Conservation (phyloP, 2,113 vertebrate genomes). For the Hippocampus comes region DNA sequence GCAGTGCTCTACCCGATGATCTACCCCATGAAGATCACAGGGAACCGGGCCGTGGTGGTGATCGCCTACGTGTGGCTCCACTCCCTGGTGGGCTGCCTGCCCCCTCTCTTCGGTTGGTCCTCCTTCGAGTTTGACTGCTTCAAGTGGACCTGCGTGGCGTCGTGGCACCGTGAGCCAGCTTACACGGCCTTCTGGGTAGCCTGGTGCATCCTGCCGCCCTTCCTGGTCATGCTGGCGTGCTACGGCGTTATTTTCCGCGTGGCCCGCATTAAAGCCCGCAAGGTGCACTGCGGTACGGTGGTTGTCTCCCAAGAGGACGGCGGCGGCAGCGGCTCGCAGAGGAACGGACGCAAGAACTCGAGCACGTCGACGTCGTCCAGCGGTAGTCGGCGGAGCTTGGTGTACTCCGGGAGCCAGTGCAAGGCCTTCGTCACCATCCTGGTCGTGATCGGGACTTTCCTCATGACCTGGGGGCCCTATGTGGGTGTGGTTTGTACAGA, state of each 20-base stretch:
- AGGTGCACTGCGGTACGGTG: constrained; percentile 89
- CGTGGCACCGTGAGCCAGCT: constrained; percentile 85
- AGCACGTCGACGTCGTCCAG: constrained; percentile 90
- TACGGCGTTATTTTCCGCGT: constrained; percentile 95
- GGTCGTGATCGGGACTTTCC: constrained; percentile 91
- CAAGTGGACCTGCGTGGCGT: constrained; percentile 95
- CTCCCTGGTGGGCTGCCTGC: constrained; percentile 89
- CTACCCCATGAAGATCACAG: constrained; percentile 98
- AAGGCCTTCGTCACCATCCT: constrained; percentile 94
- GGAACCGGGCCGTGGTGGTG: constrained; percentile 87
- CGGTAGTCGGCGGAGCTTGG: constrained; percentile 83
- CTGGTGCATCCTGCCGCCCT: constrained; percentile 88
- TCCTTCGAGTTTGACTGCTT: constrained; percentile 92
- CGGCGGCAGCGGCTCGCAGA: constrained; percentile 50
- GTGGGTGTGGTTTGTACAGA: constrained; percentile 87
- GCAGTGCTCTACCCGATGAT: constrained; percentile 98
- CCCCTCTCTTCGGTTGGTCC: constrained; percentile 94
- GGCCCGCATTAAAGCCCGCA: constrained; percentile 92
- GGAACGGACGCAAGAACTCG: constrained; percentile 87
- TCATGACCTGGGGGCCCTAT: constrained; percentile 93
- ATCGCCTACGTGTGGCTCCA: constrained; percentile 94
- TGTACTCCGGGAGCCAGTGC: constrained; percentile 95
- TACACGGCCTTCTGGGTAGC: constrained; percentile 93
- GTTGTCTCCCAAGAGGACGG: constrained; percentile 78
- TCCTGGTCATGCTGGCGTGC: constrained; percentile 86